These are phyloP conservation scores for Uria aalge DNA, from an alignment of 2,113 vertebrate species.

Conservation along the genomic window DNA sequence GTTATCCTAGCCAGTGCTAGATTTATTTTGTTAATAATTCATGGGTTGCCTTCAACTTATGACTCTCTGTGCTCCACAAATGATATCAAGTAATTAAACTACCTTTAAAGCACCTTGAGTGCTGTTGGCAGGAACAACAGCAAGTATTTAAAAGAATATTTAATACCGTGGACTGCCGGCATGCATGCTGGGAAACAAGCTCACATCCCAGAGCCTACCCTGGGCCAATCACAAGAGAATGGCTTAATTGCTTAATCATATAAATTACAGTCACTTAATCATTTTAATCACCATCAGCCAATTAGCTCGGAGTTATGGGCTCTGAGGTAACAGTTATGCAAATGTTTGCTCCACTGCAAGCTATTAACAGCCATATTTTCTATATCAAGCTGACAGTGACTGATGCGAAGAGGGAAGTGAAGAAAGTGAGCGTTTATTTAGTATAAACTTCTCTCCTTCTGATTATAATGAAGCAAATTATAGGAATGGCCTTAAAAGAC, in stretches of 20 bases:
- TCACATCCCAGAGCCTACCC: constrained; percentile 60
- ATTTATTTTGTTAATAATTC: constrained; percentile 51
- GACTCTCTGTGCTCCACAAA: constrained; percentile 1
- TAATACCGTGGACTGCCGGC: not conserved
- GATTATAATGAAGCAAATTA: constrained; percentile 37
- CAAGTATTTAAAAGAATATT: constrained; percentile 61
- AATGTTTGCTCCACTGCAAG: constrained; percentile 81
- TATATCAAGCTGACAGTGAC: constrained; percentile 75
- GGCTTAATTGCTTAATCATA: constrained; percentile 87
- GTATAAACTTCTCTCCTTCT: constrained; percentile 42
- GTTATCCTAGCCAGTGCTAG: not conserved
- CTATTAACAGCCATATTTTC: constrained; percentile 79
- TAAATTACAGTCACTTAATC: constrained; percentile 88
- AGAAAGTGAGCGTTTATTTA: constrained; percentile 66
- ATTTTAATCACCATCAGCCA: constrained; percentile 85
- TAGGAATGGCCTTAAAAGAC: not conserved
- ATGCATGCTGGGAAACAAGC: constrained; percentile 72
- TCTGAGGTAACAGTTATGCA: constrained; percentile 84
- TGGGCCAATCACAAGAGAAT: constrained; percentile 74
- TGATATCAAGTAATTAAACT: constrained; percentile 53
- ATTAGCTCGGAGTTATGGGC: constrained; percentile 82
- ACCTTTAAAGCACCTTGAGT: constrained; percentile 51
- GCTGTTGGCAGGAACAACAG: constrained; percentile 47
- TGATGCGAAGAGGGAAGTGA: constrained; percentile 59
- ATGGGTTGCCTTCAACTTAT: constrained; percentile 20